These are phyloP conservation scores for Lordiphosa andalusiaca DNA, from an alignment of 2,888 invertebrate species.

Conservation along the genomic window DNA sequence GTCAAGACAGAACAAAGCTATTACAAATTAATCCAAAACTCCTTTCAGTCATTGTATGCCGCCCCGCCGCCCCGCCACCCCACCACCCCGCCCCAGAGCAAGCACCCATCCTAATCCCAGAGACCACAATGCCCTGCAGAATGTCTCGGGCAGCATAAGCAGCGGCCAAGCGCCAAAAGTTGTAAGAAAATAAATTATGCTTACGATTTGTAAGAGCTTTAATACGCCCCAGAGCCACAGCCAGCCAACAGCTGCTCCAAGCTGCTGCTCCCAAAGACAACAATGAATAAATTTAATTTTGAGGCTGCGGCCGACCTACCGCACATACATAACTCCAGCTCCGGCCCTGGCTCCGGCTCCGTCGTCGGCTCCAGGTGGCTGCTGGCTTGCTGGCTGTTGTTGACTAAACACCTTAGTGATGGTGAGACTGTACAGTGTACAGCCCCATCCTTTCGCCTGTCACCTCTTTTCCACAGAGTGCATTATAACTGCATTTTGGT, in stretches of 20 bases:
- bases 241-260: conserved; percentile 31
- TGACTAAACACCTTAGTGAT: conserved; percentile 73
- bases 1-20: conserved; percentile 30
- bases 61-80: background rate
- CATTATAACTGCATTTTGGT: conserved; percentile 74
- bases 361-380: conserved; percentile 1
- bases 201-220: conserved; percentile 73
- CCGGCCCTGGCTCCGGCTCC: background rate
- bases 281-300: conserved; percentile 73
- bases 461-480: conserved; percentile 36
- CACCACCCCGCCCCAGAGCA: conserved; percentile 11
- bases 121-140: conserved; percentile 13
- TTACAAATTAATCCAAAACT: conserved; percentile 43
- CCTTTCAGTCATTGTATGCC: conserved; percentile 38
- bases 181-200: conserved; percentile 69
- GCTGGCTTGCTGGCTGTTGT: conserved; percentile 34
- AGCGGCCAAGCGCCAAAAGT: conserved; percentile 21
- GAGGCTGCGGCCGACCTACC: conserved; percentile 63
- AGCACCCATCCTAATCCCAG: conserved; percentile 21
- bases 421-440: conserved; percentile 22
- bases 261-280: conserved; percentile 57
- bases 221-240: conserved; percentile 68
- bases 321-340: conserved; percentile 58
- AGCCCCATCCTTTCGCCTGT: conserved; percentile 3
- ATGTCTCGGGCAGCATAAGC: conserved; percentile 3